These are phyloP conservation scores for Nothocercus julius DNA, from an alignment of 2,113 vertebrate species.

Conservation along the genomic window DNA sequence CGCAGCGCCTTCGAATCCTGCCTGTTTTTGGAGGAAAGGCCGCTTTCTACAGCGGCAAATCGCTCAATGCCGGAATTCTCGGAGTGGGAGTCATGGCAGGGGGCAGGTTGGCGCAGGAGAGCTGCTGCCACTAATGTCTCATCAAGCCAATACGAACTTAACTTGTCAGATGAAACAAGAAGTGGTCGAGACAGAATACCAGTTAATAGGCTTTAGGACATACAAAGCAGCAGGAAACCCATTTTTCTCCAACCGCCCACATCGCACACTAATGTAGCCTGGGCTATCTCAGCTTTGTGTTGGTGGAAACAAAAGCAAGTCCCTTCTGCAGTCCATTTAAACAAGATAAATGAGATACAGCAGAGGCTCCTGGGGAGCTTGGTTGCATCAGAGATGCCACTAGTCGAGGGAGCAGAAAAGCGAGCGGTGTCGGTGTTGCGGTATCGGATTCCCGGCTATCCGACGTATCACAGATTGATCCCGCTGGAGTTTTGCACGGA, in stretches of 20 bases:
- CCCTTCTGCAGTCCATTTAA: conserved; percentile 32
- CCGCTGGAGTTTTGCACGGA: neutral
- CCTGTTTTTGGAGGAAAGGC: neutral
- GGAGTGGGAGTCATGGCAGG: neutral
- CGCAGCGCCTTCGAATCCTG: neutral
- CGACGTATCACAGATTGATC: neutral
- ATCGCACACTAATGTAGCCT: conserved; percentile 35
- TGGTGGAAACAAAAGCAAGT: conserved; percentile 57
- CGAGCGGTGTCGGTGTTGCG: neutral
- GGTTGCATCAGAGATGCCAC: neutral
- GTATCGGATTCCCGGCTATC: neutral
- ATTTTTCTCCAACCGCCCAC: conserved; percentile 58
- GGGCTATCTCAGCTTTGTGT: conserved; percentile 3
- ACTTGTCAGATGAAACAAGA: conserved; percentile 53
- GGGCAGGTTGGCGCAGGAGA: neutral
- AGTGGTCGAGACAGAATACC: conserved; percentile 27
- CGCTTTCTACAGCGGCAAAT: neutral
- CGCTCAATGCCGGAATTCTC: neutral
- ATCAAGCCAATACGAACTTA: neutral
- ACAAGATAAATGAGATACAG: conserved; percentile 15
- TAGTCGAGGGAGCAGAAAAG: neutral
- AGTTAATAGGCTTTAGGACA: conserved; percentile 53
- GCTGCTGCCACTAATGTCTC: neutral
- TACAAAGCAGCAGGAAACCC: conserved; percentile 54
- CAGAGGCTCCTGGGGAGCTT: neutral